phyloP scores from a whole-genome alignment of 2,888 invertebrate species.

The Azorinus chamasolen region DNA sequence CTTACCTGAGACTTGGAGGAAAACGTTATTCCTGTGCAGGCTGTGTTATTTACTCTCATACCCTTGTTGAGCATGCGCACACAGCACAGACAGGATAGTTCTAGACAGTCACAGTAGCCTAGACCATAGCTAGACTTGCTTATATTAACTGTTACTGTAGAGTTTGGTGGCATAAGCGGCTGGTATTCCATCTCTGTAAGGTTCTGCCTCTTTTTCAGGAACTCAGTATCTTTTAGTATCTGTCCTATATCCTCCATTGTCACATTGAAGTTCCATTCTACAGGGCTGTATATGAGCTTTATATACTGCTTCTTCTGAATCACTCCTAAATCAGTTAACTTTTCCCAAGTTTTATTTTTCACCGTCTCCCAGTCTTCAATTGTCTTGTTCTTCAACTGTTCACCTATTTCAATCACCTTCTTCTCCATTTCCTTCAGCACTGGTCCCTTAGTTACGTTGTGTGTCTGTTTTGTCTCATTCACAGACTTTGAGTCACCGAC shows the following conservation, averaged over 20 bases:
- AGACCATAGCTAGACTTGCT: constrained; percentile 61
- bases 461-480: constrained; percentile 15
- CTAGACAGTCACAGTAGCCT: constrained; percentile 79
- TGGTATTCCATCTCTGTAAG: constrained; percentile 64
- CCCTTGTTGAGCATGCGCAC: constrained; percentile 72
- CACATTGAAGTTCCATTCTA: constrained; percentile 73
- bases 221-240: constrained; percentile 80
- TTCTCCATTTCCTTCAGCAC: constrained; percentile 59
- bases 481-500: constrained; percentile 9
- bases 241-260: constrained; percentile 78
- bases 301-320: constrained; percentile 66
- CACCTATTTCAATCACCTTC: constrained; percentile 69
- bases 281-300: constrained; percentile 70
- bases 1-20: constrained; percentile 80
- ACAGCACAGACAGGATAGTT: constrained; percentile 80
- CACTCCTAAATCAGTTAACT: constrained; percentile 77
- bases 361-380: constrained; percentile 70
- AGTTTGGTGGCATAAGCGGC: constrained; percentile 47
- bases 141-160: constrained; percentile 22
- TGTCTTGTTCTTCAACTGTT: constrained; percentile 75
- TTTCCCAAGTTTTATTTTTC: constrained; percentile 80
- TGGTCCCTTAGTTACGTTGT: constrained; percentile 36
- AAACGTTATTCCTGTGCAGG: constrained; percentile 79
- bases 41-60: constrained; percentile 75
- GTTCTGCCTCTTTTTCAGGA: constrained; percentile 74